Evolutionary conservation across 2,888 invertebrate species (phyloP).

Genomic region (Altica lythri): DNA sequence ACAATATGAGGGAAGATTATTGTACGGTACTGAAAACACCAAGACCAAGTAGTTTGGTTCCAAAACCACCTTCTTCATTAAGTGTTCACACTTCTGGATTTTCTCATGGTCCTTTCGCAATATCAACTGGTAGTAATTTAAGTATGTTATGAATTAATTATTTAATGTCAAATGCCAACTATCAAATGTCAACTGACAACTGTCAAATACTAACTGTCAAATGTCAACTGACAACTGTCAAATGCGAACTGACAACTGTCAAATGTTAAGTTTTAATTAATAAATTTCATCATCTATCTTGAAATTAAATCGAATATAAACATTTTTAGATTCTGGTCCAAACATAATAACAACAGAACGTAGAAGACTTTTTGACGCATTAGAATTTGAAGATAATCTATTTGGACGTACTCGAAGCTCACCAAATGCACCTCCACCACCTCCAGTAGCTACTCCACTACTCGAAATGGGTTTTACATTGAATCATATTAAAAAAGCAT

Average conservation of each 20-base stretch:
- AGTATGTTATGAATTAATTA: slow-evolving; percentile 23
- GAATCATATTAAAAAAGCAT: slow-evolving; percentile 62
- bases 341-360: slow-evolving; percentile 16
- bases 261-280: not conserved
- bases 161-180: no score
- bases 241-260: no score
- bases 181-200: no score
- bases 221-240: no score
- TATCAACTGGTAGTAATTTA: slow-evolving; percentile 18
- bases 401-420: no score
- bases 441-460: slow-evolving; percentile 61
- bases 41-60: slow-evolving; percentile 27
- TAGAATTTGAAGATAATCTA: slow-evolving; percentile 48
- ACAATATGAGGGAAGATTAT: slow-evolving; percentile 17
- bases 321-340: slow-evolving; percentile 30
- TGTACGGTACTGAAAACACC: slow-evolving; percentile 17
- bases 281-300: no score
- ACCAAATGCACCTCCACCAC: slow-evolving; percentile 51
- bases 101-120: slow-evolving; percentile 36
- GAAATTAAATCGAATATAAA: no score
- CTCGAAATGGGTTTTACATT: slow-evolving; percentile 68
- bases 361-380: slow-evolving; percentile 35
- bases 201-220: no score
- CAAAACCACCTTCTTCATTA: slow-evolving; percentile 47
- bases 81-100: slow-evolving; percentile 41